Base-by-base conservation (phyloP, 1,140 invertebrate species). In the Meloidogyne hapla region DNA sequence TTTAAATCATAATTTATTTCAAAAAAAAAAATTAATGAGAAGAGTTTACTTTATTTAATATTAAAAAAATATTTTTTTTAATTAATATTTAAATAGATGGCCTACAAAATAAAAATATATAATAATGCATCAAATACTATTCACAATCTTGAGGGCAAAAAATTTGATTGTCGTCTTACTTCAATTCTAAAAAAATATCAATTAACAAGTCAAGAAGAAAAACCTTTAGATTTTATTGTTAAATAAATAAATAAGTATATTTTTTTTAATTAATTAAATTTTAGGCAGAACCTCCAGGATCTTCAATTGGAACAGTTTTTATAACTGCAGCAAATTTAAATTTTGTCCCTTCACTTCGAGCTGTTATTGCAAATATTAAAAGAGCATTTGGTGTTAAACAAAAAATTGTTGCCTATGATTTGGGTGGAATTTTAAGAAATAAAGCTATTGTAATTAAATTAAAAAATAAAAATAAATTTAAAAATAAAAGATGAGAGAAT, bases 341-440 rank as follows among this genome's bases (percentile, higher is more conserved):
- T 38, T 67, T 67, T n/a, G 18, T 21, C 9, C 21, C n/a, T 18
- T 67, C 28, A 33, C 21, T 67, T n/a, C 65, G 65, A 4, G 40
- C 65, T 38, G 65, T 67, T 33, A 33, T 67, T 38, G 65, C 28
- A 8, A 67, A 42, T 42, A 67, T 67, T 42, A 67, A 67, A 42
- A 33, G 65, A 33, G 5, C 65, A 25, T 67, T 67, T 67, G 65
- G 65, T 4, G 28, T 33, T n/a, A 33, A 67, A 42, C 65, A 67
- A n/a, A 33, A 21, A 33, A 67, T 67, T 42, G 40, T 67, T 67
- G 65, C 28, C 6, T 67, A 67, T 42, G 65, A 67, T 42, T 42
- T 67, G 21, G 65, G 65, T 5, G 65, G 65, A 33, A 67, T 67
- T 67, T 21, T 42, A n/a, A 42, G 21, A 42, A 42, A 67, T 42